A percentile compares a stretch with the other conserved stretches of the same genome.
These are phyloP conservation scores for Apamea epomidion DNA, from an alignment of 2,888 invertebrate genomes.

Conservation along the genomic window DNA sequence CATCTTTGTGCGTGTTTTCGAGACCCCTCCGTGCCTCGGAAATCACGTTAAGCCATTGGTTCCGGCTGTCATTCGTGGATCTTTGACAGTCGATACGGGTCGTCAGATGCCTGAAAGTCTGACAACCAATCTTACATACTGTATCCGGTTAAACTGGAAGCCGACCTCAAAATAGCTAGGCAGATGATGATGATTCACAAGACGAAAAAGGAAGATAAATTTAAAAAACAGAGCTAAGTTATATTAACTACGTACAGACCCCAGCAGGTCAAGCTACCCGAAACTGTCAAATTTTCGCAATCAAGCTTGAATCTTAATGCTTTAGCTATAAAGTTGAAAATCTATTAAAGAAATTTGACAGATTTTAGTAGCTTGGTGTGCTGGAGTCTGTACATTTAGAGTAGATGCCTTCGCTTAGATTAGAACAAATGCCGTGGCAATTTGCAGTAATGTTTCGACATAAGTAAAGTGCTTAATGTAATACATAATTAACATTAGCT, in stretches of 20 bases:
- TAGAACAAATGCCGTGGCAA: constrained; percentile 18
- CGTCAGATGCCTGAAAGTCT: background rate
- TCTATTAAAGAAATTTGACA: too few relatives aligned
- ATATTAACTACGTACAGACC: background rate
- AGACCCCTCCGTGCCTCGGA: background rate
- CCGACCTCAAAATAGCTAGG: background rate
- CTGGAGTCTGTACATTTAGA: too few relatives aligned
- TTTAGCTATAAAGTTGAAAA: too few relatives aligned
- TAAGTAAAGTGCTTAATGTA: background rate
- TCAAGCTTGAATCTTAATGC: too few relatives aligned
- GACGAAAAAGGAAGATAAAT: background rate
- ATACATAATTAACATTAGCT: constrained; percentile 18
- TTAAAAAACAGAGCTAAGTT: background rate
- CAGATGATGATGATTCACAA: background rate
- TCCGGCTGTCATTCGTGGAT: background rate
- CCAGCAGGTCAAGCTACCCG: too few relatives aligned
- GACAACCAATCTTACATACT: background rate
- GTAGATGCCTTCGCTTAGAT: constrained; percentile 9
- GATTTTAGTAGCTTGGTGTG: too few relatives aligned
- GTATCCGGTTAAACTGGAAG: too few relatives aligned
- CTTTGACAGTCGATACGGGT: background rate
- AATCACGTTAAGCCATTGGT: background rate
- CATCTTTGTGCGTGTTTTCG: background rate
- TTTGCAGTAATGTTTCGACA: constrained; percentile 28
- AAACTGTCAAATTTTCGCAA: too few relatives aligned